phyloP scores from a whole-genome alignment of 2,797 vertebrate genomes.

The Etheostoma nigrum region DNA sequence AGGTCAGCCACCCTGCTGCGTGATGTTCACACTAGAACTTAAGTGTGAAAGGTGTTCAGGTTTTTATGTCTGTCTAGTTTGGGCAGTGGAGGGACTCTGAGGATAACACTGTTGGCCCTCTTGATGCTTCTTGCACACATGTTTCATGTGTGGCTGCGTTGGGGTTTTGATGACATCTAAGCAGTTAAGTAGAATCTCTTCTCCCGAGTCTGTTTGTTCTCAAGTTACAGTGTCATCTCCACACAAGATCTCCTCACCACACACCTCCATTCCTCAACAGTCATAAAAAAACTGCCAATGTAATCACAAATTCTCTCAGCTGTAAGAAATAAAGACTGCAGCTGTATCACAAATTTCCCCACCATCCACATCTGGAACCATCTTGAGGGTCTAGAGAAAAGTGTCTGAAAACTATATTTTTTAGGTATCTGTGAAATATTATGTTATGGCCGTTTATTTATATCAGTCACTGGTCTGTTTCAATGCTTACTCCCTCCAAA shows the following conservation, averaged over 20 bases:
- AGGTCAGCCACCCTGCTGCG: constrained; percentile 30
- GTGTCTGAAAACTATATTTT: constrained; percentile 6
- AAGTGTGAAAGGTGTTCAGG: constrained; percentile 19
- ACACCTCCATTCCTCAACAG: constrained; percentile 11
- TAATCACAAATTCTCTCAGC: constrained; percentile 26
- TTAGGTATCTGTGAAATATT: constrained; percentile 23
- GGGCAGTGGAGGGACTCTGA: not conserved
- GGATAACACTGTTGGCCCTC: not conserved
- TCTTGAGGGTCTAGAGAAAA: not conserved
- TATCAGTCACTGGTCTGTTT: constrained; percentile 14
- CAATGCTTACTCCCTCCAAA: not conserved
- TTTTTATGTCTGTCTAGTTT: constrained; percentile 5
- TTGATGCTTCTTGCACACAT: not conserved
- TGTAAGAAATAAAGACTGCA: constrained; percentile 31
- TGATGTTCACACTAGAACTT: constrained; percentile 24
- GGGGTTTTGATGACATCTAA: not conserved
- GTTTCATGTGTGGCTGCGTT: not conserved
- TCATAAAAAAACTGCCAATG: constrained; percentile 38
- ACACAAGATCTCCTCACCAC: constrained; percentile 1
- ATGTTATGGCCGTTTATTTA: constrained; percentile 5
- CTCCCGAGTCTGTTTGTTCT: not conserved
- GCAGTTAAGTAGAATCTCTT: not conserved
- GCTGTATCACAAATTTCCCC: constrained; percentile 22
- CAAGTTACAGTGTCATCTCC: constrained; percentile 9
- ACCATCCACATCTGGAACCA: constrained; percentile 42